Evolutionary conservation across 2,888 invertebrate species (phyloP).

Genomic region (Mamestra brassicae): DNA sequence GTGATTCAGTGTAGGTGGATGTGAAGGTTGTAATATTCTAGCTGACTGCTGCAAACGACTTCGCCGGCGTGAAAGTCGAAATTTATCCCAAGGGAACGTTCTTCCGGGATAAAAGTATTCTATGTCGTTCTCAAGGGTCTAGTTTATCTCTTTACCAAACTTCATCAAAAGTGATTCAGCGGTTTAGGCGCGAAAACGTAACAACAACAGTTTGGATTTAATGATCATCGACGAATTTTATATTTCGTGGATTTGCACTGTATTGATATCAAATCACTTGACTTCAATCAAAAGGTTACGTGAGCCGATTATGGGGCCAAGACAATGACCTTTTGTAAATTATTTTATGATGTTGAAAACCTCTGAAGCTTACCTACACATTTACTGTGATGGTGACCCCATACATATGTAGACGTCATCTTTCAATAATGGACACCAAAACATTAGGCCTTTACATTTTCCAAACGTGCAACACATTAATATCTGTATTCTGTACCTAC

Average conservation of each 20-base stretch:
- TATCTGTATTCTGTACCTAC: slow-evolving; percentile 20
- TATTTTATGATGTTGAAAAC: neutral
- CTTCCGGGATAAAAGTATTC: neutral
- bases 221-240: neutral
- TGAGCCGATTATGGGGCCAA: neutral
- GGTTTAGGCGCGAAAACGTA: too few relatives aligned
- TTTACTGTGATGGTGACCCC: neutral
- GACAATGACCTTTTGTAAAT: neutral
- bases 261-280: neutral
- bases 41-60: neutral
- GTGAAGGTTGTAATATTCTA: slow-evolving; percentile 11
- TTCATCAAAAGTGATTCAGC: neutral
- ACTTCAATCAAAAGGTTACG: neutral
- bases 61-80: neutral
- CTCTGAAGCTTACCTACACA: neutral
- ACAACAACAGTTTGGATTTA: neutral
- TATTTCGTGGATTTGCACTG: neutral
- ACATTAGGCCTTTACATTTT: slow-evolving; percentile 14
- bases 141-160: neutral
- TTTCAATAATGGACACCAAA: slow-evolving; percentile 6
- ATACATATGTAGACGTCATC: neutral
- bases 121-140: too few relatives aligned
- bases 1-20: slow-evolving; percentile 15
- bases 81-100: neutral
- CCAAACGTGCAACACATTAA: slow-evolving; percentile 36